A percentile compares a stretch with the other conserved stretches of the same genome.
These are phyloP conservation scores for Chloroceryle amazona DNA, from an alignment of 2,797 vertebrate genomes.

Conservation along the genomic window DNA sequence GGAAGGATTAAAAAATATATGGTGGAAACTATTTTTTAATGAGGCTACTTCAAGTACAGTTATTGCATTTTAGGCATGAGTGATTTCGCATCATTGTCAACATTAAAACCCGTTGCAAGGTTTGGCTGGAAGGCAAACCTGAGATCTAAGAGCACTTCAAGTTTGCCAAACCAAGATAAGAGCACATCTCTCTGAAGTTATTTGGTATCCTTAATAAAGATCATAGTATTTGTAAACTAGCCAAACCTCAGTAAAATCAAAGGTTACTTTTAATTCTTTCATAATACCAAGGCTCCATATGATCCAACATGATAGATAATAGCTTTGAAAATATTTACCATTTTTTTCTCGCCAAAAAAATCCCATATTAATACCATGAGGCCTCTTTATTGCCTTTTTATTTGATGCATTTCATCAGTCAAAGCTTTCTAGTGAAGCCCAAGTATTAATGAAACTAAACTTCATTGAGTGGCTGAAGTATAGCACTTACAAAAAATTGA, in stretches of 20 bases:
- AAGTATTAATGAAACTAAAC: conserved; percentile 31
- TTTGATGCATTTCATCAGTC: conserved; percentile 46
- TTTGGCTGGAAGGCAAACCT: conserved; percentile 66
- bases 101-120: conserved; percentile 33
- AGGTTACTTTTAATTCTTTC: conserved; percentile 63
- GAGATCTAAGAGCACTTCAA: conserved; percentile 50
- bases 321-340: conserved; percentile 56
- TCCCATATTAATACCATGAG: conserved; percentile 26
- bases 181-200: conserved; percentile 69
- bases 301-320: conserved; percentile 60
- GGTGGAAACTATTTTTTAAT: conserved; percentile 58
- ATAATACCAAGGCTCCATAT: conserved; percentile 47
- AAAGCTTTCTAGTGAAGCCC: conserved; percentile 19
- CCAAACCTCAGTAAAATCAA: conserved; percentile 75
- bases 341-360: conserved; percentile 40
- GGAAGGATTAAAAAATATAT: conserved; percentile 42
- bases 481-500: neutral
- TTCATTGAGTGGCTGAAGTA: neutral
- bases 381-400: conserved; percentile 26
- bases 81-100: conserved; percentile 63
- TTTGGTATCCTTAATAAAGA: conserved; percentile 66
- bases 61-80: conserved; percentile 56
- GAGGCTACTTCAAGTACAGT: conserved; percentile 48
- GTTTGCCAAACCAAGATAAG: conserved; percentile 76
- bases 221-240: conserved; percentile 52